Evolutionary conservation across 2,113 vertebrate species (phyloP), one percentile per base, ranked within the genome.

Genomic region (Callorhinus ursinus): DNA sequence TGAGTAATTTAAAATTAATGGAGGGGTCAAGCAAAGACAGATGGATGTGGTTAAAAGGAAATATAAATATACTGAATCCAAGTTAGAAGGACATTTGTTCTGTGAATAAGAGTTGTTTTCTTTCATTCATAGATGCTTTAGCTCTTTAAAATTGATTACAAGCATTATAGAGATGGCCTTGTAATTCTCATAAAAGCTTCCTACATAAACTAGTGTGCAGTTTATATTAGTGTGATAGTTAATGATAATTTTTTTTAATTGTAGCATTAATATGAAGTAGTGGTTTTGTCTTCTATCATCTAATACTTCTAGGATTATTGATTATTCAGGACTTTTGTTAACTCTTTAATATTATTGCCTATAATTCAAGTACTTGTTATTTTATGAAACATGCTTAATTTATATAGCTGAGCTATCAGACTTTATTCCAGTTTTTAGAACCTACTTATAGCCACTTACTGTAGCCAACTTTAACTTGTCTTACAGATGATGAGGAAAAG

Each of bases 1-100:
- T 94, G 42, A 76, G 24, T 80, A 31, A 57, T 59, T 91, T 85
- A 63, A 96, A 81, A 63, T 92, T 74, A 96, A 81, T 46, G 84
- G n/a, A 67, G 4, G 14, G 2, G 4, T 86, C 51, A 86, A 24
- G 15, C 61, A 90, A 90, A 96, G 36, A 79, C 49, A 92, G 42
- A 77, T 22, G 91, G 18, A 76, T 76, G 1, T 46, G 36, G 12
- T 71, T 90, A 46, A 46, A 90, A 87, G 51, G 11, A 76, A 83
- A 72, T 42, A 77, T 53, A 88, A 95, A 84, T 77, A 88, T 77
- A 24, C 46, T 36, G 28, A 74, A 53, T 80, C 33, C 46, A 79
- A 55, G 21, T 93, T 92, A 92, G 21, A 46, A 33, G 83, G 67
- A 71, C 9, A 77, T 88, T 80, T 96, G 49, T 95, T 87, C 57